These are phyloP conservation scores for Notamacropus eugenii DNA, from an alignment of 2,797 vertebrate genomes.

Conservation along the genomic window DNA sequence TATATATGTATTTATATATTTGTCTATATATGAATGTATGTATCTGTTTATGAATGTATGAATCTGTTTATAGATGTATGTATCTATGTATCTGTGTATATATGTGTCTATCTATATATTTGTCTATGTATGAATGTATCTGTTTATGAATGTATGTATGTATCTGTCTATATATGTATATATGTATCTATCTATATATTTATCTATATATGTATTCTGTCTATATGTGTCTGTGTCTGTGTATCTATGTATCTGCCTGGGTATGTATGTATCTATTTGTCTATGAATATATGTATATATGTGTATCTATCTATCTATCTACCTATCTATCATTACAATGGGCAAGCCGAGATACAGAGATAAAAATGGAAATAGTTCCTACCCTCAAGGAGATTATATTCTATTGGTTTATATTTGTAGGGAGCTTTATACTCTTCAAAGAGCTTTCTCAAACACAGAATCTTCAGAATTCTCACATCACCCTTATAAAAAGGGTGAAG, in stretches of 20 bases:
- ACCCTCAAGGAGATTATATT: neutral
- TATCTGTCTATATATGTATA: neutral
- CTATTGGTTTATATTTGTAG: neutral
- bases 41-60: no score
- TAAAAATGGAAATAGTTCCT: neutral
- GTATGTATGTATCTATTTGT: neutral
- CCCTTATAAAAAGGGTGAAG: neutral
- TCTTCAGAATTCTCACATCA: neutral
- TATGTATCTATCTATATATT: neutral
- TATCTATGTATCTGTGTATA: neutral
- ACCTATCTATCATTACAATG: neutral
- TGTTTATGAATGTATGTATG: no score
- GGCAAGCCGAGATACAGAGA: neutral
- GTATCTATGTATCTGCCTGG: no score
- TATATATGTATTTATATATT: neutral
- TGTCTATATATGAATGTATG: no score
- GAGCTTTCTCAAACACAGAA: neutral
- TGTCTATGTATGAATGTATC: no score
- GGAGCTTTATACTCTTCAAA: neutral
- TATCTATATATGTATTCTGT: no score
- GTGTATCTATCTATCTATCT: accelerated
- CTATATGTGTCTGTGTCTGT: no score
- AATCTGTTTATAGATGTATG: neutral
- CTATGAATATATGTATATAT: neutral
- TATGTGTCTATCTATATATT: neutral